phyloP scores from a whole-genome alignment of 2,888 invertebrate species.

The Papilio demoleus region DNA sequence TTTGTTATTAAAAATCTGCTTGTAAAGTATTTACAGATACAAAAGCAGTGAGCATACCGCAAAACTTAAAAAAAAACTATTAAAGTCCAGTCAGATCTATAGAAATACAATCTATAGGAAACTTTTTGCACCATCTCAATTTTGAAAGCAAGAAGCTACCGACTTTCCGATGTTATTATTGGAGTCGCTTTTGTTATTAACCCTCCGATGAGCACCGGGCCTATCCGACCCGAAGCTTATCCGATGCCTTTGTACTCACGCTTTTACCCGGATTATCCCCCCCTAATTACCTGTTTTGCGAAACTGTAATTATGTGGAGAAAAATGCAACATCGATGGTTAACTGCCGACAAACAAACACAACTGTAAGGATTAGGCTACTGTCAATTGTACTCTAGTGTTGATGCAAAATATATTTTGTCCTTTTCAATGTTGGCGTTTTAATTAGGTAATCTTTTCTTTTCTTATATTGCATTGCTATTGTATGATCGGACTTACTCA shows the following conservation, averaged over 20 bases:
- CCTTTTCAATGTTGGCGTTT: background rate
- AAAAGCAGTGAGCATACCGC: slow-evolving; percentile 41
- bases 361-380: slow-evolving; percentile 54
- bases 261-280: slow-evolving; percentile 74
- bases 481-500: background rate
- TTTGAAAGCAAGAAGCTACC: slow-evolving; percentile 81
- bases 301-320: slow-evolving; percentile 66
- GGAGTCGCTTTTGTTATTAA: slow-evolving; percentile 66
- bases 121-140: slow-evolving; percentile 63
- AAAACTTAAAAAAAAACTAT: slow-evolving; percentile 41
- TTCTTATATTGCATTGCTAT: background rate
- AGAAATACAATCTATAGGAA: slow-evolving; percentile 46
- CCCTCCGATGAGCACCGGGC: slow-evolving; percentile 69
- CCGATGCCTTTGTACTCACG: slow-evolving; percentile 64
- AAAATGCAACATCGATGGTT: slow-evolving; percentile 65
- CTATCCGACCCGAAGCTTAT: slow-evolving; percentile 60
- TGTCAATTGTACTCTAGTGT: slow-evolving; percentile 46
- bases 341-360: slow-evolving; percentile 65
- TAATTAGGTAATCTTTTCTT: background rate
- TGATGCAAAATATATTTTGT: slow-evolving; percentile 51
- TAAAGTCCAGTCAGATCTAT: slow-evolving; percentile 43
- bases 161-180: slow-evolving; percentile 79
- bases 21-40: slow-evolving; percentile 51
- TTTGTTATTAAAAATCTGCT: slow-evolving; percentile 58
- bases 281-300: slow-evolving; percentile 78